A percentile compares a stretch with the other conserved stretches of the same genome.
These are phyloP conservation scores for Ips typographus DNA, from an alignment of 1,140 invertebrate genomes.

Conservation along the genomic window DNA sequence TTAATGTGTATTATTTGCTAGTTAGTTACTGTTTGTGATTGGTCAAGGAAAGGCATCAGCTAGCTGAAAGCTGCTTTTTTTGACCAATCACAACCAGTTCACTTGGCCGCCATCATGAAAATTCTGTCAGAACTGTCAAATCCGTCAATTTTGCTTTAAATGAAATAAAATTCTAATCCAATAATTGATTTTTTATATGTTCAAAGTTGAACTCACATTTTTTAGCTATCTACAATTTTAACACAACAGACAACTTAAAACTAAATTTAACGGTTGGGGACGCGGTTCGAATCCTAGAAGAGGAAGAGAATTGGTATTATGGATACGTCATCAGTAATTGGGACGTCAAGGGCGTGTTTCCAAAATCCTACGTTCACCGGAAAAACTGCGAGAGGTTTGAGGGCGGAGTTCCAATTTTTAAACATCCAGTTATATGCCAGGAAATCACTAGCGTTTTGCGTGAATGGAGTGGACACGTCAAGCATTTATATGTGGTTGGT, in stretches of 20 bases:
- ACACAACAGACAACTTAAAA: slow-evolving; percentile 57
- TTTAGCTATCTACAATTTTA: slow-evolving; percentile 67
- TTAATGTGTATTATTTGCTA: too few relatives aligned
- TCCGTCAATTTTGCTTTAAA: too few relatives aligned
- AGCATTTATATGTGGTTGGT: slow-evolving; percentile 79
- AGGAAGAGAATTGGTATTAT: slow-evolving; percentile 77
- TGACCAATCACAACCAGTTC: too few relatives aligned
- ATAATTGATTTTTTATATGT: background rate
- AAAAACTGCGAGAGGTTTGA: slow-evolving; percentile 67
- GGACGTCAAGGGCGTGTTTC: slow-evolving; percentile 74
- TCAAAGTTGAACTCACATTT: slow-evolving; percentile 18
- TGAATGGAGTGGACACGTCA: slow-evolving; percentile 88
- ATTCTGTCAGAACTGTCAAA: too few relatives aligned
- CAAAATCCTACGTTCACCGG: slow-evolving; percentile 78
- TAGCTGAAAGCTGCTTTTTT: too few relatives aligned
- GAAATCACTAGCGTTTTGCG: slow-evolving; percentile 88
- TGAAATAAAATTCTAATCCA: background rate
- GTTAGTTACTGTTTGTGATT: too few relatives aligned
- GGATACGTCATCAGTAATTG: slow-evolving; percentile 66
- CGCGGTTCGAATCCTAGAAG: slow-evolving; percentile 69
- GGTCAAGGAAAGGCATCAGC: too few relatives aligned
- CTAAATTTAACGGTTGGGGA: slow-evolving; percentile 72
- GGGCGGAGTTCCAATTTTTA: slow-evolving; percentile 45
- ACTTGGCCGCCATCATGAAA: too few relatives aligned
- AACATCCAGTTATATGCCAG: slow-evolving; percentile 63